Evolutionary conservation across 2,888 invertebrate genomes (phyloP).

Genomic region (Zelleria hepariella): DNA sequence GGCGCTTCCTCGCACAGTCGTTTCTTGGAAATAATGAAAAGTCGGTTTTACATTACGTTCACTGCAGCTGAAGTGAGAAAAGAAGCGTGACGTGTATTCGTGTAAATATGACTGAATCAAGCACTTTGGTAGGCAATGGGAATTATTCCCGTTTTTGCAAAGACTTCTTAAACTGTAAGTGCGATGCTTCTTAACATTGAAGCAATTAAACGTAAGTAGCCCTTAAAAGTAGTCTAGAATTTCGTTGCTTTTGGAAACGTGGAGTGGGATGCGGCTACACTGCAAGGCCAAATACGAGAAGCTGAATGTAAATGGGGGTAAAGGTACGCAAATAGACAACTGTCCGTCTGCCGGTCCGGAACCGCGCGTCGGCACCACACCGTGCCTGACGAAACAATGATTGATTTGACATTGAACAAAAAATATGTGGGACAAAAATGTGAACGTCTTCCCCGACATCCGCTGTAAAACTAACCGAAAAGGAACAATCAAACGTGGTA

Average conservation of each 20-base stretch:
- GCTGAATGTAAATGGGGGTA: neutral
- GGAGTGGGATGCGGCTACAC: too few species aligned
- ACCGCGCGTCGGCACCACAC: slow-evolving; percentile 46
- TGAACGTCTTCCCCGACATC: neutral
- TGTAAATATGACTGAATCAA: neutral
- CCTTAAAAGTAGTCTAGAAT: too few species aligned
- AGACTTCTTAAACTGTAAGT: too few species aligned
- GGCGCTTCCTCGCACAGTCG: slow-evolving; percentile 47
- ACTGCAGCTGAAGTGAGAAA: neutral
- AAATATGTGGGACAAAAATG: slow-evolving; percentile 7
- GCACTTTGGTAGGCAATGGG: too few species aligned
- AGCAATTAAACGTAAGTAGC: too few species aligned
- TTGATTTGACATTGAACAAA: slow-evolving; percentile 61
- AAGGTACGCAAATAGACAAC: slow-evolving; percentile 56
- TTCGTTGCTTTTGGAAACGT: too few species aligned
- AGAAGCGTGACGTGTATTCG: neutral
- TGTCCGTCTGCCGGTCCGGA: slow-evolving; percentile 34
- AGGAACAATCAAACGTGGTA: neutral
- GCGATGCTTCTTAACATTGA: too few species aligned
- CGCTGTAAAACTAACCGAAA: neutral
- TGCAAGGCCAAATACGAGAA: too few species aligned
- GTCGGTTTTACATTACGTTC: neutral
- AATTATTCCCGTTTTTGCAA: too few species aligned
- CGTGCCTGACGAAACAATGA: slow-evolving; percentile 41
- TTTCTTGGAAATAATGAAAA: slow-evolving; percentile 64